Evolutionary conservation across 2,797 vertebrate genomes (phyloP), one percentile per base, ranked within the genome.

Genomic region (Craterocephalus amniculus): DNA sequence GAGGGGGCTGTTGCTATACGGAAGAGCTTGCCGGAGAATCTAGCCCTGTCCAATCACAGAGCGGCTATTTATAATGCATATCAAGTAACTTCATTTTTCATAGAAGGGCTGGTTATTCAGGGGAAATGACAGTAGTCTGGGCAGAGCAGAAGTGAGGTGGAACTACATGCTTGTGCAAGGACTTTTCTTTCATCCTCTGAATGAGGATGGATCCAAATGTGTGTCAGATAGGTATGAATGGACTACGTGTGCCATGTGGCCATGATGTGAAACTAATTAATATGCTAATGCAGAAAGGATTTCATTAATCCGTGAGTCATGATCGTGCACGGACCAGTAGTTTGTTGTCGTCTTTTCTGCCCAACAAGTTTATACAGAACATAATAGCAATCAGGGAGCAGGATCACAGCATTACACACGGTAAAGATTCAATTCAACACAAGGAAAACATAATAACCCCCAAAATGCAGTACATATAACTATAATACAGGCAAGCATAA

Each of bases 1-100:
- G 89, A 76, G 88, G 90, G 87, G 89, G 87, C 88, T 95, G 94
- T 95, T 95, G 94, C 94, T 93, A 95, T 91, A 93, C 93, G 90
- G 94, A 94, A 94, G 92, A 81, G 87, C 86, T 91, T 76, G 81
- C 82, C 76, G 89, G 86, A 92, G 90, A 92, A 87, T 83, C 72
- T 59, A 74, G 67, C 65, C 76, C 80, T 36, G 73, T 79, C 94
- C 94, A 95, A 95, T 94, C 93, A 89, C 40, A 8, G 65, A 38
- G 62, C 78, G 71, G 88, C 83, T 91, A 91, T 94, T 93, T 91
- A 91, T 93, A 93, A 93, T 93, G 92, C 91, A 92, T 91, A 92
- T 92, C 87, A 92, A 93, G 87, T 85, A 89, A 92, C 83, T 81
- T 87, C 67, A 85, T 89, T 90, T 91, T 89, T 91, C 84, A 90